Evolutionary conservation across 2,113 vertebrate species (phyloP).

Genomic region (Carassius gibelio): DNA sequence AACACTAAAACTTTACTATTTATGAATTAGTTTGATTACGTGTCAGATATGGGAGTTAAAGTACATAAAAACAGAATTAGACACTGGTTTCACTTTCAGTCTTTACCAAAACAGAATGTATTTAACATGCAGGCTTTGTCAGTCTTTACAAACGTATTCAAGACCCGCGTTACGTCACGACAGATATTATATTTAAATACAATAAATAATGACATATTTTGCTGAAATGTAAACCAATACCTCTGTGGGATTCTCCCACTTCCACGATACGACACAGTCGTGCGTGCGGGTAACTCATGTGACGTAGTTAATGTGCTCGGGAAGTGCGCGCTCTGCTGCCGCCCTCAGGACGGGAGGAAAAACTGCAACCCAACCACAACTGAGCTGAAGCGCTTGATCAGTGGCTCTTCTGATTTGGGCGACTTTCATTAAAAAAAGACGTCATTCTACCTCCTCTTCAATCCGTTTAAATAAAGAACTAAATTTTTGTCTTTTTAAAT

Average conservation of each 20-base stretch:
- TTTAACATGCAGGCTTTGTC: no score
- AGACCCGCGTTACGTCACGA: no score
- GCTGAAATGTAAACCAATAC: background rate
- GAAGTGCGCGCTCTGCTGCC: background rate
- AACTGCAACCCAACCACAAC: background rate
- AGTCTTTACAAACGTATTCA: background rate
- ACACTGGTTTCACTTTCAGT: slow-evolving; percentile 1
- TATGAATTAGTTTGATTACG: background rate
- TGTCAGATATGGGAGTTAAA: background rate
- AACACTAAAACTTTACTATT: background rate
- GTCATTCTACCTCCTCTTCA: no score
- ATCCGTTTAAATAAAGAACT: no score
- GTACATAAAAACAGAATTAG: background rate
- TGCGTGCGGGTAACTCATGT: background rate
- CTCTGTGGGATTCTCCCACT: background rate
- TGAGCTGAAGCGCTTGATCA: no score
- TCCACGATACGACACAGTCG: slow-evolving; percentile 8
- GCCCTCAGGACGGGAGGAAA: background rate
- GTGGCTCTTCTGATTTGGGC: no score
- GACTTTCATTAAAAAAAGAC: no score
- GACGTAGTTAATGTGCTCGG: background rate
- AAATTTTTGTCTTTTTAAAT: no score
- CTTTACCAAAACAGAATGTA: background rate
- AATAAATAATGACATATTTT: background rate
- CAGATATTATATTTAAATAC: background rate